Evolutionary conservation across 2,888 invertebrate genomes (phyloP).

Genomic region (Platypus cylindrus): DNA sequence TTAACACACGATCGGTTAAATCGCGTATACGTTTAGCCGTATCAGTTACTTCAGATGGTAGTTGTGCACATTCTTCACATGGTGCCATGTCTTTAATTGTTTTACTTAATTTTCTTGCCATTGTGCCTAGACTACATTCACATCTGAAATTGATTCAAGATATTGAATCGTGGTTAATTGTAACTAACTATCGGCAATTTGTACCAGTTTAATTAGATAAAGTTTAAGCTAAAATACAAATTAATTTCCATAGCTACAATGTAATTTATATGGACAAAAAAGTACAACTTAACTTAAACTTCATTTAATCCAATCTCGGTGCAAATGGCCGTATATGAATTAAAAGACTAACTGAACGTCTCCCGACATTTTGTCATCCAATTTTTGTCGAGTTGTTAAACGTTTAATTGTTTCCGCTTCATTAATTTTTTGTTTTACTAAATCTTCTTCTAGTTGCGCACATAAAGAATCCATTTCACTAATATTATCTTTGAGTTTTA

Average conservation of each 20-base stretch:
- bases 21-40: conserved; percentile 28
- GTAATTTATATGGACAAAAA: no score
- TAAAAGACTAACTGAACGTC: conserved; percentile 4
- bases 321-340: no score
- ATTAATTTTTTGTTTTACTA: conserved; percentile 31
- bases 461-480: conserved; percentile 24
- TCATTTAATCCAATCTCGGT: no score
- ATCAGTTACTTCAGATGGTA: conserved; percentile 25
- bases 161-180: no score
- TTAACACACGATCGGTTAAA: conserved; percentile 26
- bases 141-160: conserved; percentile 10
- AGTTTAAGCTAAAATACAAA: no score
- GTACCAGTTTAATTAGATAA: no score
- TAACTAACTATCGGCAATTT: no score
- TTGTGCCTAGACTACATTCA: conserved; percentile 22
- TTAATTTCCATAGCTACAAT: no score
- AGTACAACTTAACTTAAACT: no score
- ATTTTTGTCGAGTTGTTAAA: no score
- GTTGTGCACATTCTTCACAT: conserved; percentile 21
- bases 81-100: conserved; percentile 24
- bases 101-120: conserved; percentile 27
- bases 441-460: conserved; percentile 28
- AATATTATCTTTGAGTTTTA: conserved; percentile 25
- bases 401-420: conserved; percentile 30
- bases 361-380: conserved; percentile 10